Evolutionary conservation across 2,797 vertebrate species (phyloP).

Genomic region (Lacerta agilis): DNA sequence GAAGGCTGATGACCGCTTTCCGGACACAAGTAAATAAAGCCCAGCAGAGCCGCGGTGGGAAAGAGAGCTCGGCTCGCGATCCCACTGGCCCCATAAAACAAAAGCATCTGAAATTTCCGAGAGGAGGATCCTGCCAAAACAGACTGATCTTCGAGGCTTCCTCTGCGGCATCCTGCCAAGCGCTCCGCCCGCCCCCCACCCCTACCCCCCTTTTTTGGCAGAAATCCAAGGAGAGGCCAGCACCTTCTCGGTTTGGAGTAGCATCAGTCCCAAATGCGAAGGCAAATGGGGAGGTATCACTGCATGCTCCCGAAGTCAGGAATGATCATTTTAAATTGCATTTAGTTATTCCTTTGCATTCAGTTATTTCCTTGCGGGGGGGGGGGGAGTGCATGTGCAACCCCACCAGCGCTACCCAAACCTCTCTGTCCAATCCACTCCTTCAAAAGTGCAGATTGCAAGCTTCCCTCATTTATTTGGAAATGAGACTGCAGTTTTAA

Average conservation of each 20-base stretch:
- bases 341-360: background rate
- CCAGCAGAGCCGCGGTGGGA: background rate
- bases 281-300: too few species aligned
- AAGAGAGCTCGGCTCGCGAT: background rate
- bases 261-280: background rate
- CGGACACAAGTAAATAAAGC: background rate
- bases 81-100: conserved; percentile 9
- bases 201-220: background rate
- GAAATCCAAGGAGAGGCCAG: background rate
- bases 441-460: background rate
- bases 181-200: fast-evolving
- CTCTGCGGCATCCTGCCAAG: conserved; percentile 22
- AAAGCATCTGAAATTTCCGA: background rate
- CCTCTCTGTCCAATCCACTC: background rate
- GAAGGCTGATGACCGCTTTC: background rate
- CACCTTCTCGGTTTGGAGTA: background rate
- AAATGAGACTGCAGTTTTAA: too few species aligned
- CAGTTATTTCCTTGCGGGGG: too few species aligned
- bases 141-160: conserved; percentile 48
- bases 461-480: background rate
- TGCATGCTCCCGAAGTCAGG: background rate
- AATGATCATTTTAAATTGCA: background rate
- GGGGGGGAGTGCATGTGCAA: background rate
- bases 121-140: conserved; percentile 29
- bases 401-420: background rate